A percentile compares a stretch with the other conserved stretches of the same genome.
Conservation (phyloP, 92 coral and sea anemone genomes). For the Montipora capitata region DNA sequence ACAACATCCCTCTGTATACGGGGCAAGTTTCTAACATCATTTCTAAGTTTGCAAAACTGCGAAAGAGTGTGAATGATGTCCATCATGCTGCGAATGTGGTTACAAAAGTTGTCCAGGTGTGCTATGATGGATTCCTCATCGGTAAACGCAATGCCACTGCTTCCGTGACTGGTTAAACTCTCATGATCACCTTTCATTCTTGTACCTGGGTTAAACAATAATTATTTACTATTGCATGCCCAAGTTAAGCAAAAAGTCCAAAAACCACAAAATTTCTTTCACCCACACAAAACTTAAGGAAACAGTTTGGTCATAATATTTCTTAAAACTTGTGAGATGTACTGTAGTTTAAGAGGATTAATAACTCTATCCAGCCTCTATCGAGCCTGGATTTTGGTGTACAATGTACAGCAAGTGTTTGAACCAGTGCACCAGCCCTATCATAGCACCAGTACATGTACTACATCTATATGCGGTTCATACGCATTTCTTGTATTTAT, state of each 20-base stretch:
- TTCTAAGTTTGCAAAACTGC: constrained; percentile 85
- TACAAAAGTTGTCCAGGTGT: constrained; percentile 89
- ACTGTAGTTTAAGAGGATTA: neutral
- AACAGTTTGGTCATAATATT: too few species aligned
- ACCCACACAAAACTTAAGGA: too few species aligned
- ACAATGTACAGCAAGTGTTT: too few species aligned
- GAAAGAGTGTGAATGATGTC: constrained; percentile 95
- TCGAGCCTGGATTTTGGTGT: too few species aligned
- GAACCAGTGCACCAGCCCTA: too few species aligned
- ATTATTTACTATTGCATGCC: too few species aligned
- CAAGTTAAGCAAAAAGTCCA: too few species aligned
- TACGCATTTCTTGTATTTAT: too few species aligned
- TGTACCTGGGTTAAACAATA: constrained; percentile 42
- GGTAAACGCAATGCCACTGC: constrained; percentile 88
- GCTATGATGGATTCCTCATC: constrained; percentile 96
- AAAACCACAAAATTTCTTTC: too few species aligned
- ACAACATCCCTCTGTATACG: constrained; percentile 83
- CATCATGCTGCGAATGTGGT: constrained; percentile 96
- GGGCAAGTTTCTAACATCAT: constrained; percentile 86
- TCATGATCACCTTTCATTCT: constrained; percentile 84
- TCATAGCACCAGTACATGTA: too few species aligned
- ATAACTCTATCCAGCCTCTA: too few species aligned
- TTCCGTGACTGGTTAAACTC: constrained; percentile 89
- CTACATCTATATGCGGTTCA: too few species aligned
- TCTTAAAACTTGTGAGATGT: neutral